Evolutionary conservation across 2,888 invertebrate species (phyloP).

Genomic region (Kryphioiulus occultus): DNA sequence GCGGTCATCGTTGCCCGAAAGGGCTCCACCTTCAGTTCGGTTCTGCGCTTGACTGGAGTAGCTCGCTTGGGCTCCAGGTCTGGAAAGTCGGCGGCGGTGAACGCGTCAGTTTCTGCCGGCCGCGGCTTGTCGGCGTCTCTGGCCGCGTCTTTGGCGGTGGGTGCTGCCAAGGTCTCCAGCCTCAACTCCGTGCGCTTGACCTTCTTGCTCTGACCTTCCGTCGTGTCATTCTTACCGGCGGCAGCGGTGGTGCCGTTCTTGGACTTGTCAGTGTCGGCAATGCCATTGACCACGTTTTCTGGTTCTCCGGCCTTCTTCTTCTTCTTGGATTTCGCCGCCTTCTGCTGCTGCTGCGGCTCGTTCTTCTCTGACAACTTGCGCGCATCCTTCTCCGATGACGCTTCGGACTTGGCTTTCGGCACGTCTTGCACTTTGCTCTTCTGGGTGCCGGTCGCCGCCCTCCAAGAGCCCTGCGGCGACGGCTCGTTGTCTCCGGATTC

Average conservation of each 20-base stretch:
- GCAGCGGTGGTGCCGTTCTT: not conserved
- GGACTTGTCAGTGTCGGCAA: not conserved
- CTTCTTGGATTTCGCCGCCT: conserved; percentile 23
- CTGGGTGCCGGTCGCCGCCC: not conserved
- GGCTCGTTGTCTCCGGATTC: not conserved
- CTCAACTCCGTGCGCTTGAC: conserved; percentile 3
- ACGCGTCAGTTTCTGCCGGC: not conserved
- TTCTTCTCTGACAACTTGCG: not conserved
- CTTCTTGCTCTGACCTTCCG: not conserved
- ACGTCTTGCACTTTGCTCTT: not conserved
- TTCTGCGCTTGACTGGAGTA: not conserved
- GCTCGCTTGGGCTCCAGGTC: not conserved
- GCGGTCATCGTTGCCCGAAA: not conserved
- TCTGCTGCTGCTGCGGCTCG: not conserved
- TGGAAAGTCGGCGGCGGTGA: not conserved
- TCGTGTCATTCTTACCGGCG: not conserved
- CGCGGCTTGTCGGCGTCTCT: not conserved
- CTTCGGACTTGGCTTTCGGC: not conserved
- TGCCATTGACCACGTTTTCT: not conserved
- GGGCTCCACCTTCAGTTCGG: not conserved
- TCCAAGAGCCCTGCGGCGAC: not conserved
- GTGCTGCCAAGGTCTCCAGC: not conserved
- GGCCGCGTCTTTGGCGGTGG: not conserved
- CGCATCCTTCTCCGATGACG: not conserved
- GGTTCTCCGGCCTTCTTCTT: conserved; percentile 27